Evolutionary conservation across 1,140 invertebrate species (phyloP), one percentile per base, ranked within the genome.

Genomic region (Drosophila mauritiana): DNA sequence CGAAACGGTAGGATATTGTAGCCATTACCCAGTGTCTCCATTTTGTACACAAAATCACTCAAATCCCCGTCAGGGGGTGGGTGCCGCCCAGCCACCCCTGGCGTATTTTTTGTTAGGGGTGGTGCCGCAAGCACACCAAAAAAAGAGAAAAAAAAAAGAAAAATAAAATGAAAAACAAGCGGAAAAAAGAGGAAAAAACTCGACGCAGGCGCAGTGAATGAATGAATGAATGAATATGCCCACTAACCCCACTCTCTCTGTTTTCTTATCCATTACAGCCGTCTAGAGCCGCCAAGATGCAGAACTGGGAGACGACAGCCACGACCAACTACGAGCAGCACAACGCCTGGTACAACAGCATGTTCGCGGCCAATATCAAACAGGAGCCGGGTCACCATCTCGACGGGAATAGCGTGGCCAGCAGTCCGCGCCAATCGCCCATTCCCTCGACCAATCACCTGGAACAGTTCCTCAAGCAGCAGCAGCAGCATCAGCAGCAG

Each of bases 221-320:
- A 31, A 34, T 17, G 15, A 77, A 1, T 80, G 13, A 51, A 31
- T 34, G 10, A 31, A 34, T 17, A 31, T 27, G 7, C 48, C 57
- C 62, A 73, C 54, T 39, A 69, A 57, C 61, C 49, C 42, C 51
- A 39, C 39, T 64, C 49, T 55, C 48, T 53, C 20, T 70, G 17
- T 54, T 39, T 59, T 52, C 22, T 52, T 10, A 39, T n/a, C 15
- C 31, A 40, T 65, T 79, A 22, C 59, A 84, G 82, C 72, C 69
- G 72, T 73, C 64, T 57, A 31, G 22, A 45, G 51, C 48, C 40
- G 15, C 48, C 72, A 92, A 80, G 45, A 92, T 92, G 89, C 90
- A 92, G 57, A 92, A 92, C 74, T 93, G 92, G 92, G 92, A 93
- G 73, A 73, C 88, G 20, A 80, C 83, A 45, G 69, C 88, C 36